Evolutionary conservation across 1,140 invertebrate species (phyloP), one percentile per base, ranked within the genome.

Genomic region (Drosophila pseudoobscura): DNA sequence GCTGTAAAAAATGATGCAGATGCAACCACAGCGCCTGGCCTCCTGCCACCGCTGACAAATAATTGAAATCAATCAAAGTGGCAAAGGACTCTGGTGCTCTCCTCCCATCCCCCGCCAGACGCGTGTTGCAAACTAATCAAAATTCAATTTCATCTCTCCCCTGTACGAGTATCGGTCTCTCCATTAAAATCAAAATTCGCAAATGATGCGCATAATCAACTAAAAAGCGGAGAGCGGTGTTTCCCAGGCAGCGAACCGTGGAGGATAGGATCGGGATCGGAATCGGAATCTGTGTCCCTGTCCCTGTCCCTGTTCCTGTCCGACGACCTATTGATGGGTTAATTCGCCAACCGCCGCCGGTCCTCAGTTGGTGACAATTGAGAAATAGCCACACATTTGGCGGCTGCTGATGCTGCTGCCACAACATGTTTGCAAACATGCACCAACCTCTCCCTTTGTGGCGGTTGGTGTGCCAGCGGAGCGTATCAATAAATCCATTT

Each of bases 401-500:
- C 52, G 52, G 79, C 68, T 79, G 66, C 61, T 88, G 6, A 4
- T 26, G 24, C 4, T 26, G 24, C 61, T 88, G 78, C 70, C 75
- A 82, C 50, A 70, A 70, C 64, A 84, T 88, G 83, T 88, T 88
- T 83, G 83, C 83, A 88, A 88, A 88, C 83, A 88, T 73, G 83
- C 75, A 75, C 60, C 83, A 73, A 44, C 52, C 35, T 62, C 54
- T 35, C 26, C n/a, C n/a, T 45, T 41, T 15, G 22, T 50, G 65
- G 54, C 35, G 50, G 52, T 68, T 71, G 49, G 75, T 82, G 70
- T 51, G 79, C 54, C 83, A 76, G 31, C 75, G 55, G 45, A 88
- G 65, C 83, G 83, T 88, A 88, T 89, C 83, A 88, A 88, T 88
- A 88, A 88, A 88, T 88, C 83, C 83, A 88, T 88, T 88, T 88